These are phyloP conservation scores for Onychorhynchus coronatus DNA, from an alignment of 2,113 vertebrate genomes.

Conservation along the genomic window DNA sequence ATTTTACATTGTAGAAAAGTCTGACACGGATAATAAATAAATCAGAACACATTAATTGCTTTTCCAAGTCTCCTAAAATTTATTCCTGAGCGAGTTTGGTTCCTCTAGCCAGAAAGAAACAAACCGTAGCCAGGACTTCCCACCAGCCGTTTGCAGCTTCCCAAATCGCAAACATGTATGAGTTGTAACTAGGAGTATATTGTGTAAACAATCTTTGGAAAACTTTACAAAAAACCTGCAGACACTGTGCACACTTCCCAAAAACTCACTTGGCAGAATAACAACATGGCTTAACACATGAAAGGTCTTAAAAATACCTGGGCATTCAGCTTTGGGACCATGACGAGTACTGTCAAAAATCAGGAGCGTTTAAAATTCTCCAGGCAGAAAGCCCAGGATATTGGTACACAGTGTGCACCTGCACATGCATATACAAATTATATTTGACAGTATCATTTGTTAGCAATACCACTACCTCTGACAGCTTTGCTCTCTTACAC, in stretches of 20 bases:
- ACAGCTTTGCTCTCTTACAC: not conserved
- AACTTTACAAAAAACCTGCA: not conserved
- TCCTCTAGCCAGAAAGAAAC: not conserved
- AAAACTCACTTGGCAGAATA: not conserved
- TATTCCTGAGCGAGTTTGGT: not conserved
- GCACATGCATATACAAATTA: not conserved
- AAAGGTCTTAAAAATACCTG: not conserved
- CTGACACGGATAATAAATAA: slow-evolving; percentile 7
- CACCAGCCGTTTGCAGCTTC: not conserved
- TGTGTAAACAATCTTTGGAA: not conserved
- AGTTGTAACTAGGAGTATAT: not conserved
- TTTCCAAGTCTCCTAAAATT: not conserved
- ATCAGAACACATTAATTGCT: not conserved
- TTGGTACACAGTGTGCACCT: rapidly evolving
- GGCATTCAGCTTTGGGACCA: not conserved
- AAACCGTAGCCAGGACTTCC: not conserved
- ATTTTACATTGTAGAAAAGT: not conserved
- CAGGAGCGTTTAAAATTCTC: not conserved
- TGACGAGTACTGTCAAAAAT: not conserved
- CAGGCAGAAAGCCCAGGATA: not conserved
- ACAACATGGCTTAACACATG: not conserved
- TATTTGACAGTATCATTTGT: not conserved
- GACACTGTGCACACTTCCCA: not conserved
- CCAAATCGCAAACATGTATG: not conserved
- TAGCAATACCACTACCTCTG: not conserved